phyloP scores from a whole-genome alignment of 2,797 vertebrate species.

The Sebastes hopkinsi region DNA sequence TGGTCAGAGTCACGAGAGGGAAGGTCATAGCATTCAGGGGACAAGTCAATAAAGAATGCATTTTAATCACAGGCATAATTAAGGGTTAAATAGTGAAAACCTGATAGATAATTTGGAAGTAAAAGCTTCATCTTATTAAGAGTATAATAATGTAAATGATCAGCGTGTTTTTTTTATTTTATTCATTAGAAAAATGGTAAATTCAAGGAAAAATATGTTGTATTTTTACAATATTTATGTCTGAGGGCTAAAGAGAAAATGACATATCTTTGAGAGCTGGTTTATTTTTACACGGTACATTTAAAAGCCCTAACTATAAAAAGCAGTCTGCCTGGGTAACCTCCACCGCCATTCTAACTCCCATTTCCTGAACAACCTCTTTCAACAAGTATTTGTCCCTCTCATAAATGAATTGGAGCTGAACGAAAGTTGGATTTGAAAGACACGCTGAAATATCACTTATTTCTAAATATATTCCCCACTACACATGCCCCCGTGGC shows the following conservation, averaged over 20 bases:
- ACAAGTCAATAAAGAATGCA: constrained; percentile 3
- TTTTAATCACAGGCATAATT: neutral
- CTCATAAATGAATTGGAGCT: constrained; percentile 74
- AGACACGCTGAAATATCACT: constrained; percentile 72
- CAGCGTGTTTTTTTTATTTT: neutral
- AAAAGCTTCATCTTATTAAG: neutral
- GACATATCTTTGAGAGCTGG: constrained; percentile 43
- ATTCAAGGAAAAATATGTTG: neutral
- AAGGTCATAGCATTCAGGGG: constrained; percentile 1
- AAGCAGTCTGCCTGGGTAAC: constrained; percentile 53
- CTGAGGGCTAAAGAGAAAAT: constrained; percentile 8
- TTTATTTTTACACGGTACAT: constrained; percentile 56
- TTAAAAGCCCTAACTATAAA: constrained; percentile 61
- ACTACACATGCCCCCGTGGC: constrained; percentile 50
- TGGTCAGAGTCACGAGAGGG: constrained; percentile 35
- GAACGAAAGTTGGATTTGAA: constrained; percentile 59
- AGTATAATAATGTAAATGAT: neutral
- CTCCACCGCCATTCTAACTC: constrained; percentile 56
- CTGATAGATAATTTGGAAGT: neutral
- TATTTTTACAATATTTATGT: neutral
- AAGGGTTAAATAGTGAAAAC: neutral
- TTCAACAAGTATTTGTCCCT: constrained; percentile 71
- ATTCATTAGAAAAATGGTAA: neutral
- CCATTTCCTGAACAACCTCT: constrained; percentile 70
- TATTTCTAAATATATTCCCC: constrained; percentile 76